Evolutionary conservation across 2,113 vertebrate genomes (phyloP).

Genomic region (Sigmodon hispidus): DNA sequence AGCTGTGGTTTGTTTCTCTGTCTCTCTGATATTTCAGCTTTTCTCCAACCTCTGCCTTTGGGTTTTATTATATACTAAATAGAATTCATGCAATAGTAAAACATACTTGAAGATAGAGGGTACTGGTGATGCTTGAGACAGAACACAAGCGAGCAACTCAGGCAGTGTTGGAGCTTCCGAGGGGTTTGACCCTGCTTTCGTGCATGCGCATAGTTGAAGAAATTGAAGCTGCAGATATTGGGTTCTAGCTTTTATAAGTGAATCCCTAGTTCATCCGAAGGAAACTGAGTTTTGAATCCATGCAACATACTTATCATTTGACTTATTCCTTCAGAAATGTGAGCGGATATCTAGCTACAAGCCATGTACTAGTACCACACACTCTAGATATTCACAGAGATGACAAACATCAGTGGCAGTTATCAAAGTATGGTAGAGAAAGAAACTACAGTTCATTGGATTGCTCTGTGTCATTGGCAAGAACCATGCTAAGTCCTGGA

Average conservation of each 20-base stretch:
- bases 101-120: not conserved
- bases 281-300: not conserved
- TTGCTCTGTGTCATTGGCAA: not conserved
- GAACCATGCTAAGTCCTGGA: not conserved
- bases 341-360: not conserved
- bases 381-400: not conserved
- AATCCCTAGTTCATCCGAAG: not conserved
- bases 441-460: not conserved
- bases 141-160: not conserved
- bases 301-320: not conserved
- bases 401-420: not conserved
- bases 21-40: too few species aligned
- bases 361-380: not conserved
- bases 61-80: too few species aligned
- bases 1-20: too few species aligned
- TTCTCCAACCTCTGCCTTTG: too few species aligned
- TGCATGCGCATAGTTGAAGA: fast-evolving
- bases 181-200: not conserved
- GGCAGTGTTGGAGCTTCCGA: not conserved
- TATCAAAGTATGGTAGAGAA: not conserved
- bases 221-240: not conserved
- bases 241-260: not conserved
- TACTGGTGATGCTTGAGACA: not conserved
- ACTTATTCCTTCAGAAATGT: slow-evolving; percentile 20
- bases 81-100: too few species aligned